Evolutionary conservation across 2,888 invertebrate species (phyloP).

Genomic region (Melipona beecheii): DNA sequence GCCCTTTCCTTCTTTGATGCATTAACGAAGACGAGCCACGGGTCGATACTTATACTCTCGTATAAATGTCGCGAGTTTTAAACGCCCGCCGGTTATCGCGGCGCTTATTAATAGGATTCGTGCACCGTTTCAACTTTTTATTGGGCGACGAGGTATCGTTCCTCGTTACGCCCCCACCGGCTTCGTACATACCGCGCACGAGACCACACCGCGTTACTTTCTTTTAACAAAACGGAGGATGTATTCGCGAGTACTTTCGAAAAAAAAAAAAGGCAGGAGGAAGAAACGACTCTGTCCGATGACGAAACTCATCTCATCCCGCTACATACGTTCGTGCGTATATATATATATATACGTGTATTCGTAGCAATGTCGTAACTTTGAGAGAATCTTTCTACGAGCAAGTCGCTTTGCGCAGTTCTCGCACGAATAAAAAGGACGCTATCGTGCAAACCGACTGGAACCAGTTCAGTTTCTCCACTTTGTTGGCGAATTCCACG

Average conservation of each 20-base stretch:
- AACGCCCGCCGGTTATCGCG: conserved; percentile 22
- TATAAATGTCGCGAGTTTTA: conserved; percentile 36
- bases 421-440: neutral
- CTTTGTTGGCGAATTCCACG: neutral
- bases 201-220: neutral
- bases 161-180: conserved; percentile 1
- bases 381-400: neutral
- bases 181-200: neutral
- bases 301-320: too few relatives aligned
- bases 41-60: conserved; percentile 18
- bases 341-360: too few relatives aligned
- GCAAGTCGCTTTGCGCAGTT: neutral
- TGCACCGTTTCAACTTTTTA: conserved; percentile 11
- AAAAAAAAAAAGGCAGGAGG: too few relatives aligned
- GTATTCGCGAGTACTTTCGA: too few relatives aligned
- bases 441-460: neutral
- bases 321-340: too few relatives aligned
- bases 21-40: conserved; percentile 18
- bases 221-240: too few relatives aligned
- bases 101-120: conserved; percentile 44
- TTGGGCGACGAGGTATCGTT: conserved; percentile 1
- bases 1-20: conserved; percentile 39
- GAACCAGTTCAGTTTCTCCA: conserved; percentile 6
- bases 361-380: neutral
- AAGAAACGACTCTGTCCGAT: too few relatives aligned